phyloP scores from a whole-genome alignment of 1,140 invertebrate species.

The Sitobion miscanthi region DNA sequence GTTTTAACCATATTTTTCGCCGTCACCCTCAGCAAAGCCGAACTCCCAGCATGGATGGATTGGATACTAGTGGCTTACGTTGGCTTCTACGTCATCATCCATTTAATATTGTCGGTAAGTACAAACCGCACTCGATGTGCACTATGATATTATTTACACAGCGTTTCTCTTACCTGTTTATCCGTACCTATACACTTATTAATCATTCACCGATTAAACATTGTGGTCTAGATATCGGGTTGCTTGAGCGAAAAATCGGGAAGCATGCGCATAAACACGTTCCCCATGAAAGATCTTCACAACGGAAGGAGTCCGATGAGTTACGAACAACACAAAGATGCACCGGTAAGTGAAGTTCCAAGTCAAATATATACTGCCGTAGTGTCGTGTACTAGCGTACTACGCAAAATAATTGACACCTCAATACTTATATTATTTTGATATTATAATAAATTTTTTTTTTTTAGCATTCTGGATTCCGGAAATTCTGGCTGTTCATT shows the following conservation, averaged over 20 bases:
- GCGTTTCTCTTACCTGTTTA: not conserved
- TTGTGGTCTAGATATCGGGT: constrained; percentile 70
- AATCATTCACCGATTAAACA: not conserved
- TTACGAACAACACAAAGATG: constrained; percentile 73
- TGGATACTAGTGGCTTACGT: constrained; percentile 89
- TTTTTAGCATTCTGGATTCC: constrained; percentile 74
- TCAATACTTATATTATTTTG: not conserved
- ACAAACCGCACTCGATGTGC: too few species aligned
- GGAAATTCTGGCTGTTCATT: constrained; percentile 76
- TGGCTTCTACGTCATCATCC: constrained; percentile 84
- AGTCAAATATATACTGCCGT: not conserved
- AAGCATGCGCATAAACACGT: constrained; percentile 76
- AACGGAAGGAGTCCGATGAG: constrained; percentile 67
- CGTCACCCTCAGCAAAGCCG: constrained; percentile 81
- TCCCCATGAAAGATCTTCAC: constrained; percentile 83
- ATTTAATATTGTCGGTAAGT: constrained; percentile 88
- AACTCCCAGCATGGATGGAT: constrained; percentile 83
- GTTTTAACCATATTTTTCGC: constrained; percentile 94
- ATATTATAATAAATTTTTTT: constrained; percentile 58
- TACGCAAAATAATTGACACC: not conserved
- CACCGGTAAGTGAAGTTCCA: constrained; percentile 69
- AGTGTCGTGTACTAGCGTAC: not conserved
- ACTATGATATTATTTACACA: not conserved
- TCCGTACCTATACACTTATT: not conserved
- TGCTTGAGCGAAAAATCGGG: constrained; percentile 76